Base-by-base conservation (phyloP, 2,888 invertebrate genomes). In the Polyploca ridens region DNA sequence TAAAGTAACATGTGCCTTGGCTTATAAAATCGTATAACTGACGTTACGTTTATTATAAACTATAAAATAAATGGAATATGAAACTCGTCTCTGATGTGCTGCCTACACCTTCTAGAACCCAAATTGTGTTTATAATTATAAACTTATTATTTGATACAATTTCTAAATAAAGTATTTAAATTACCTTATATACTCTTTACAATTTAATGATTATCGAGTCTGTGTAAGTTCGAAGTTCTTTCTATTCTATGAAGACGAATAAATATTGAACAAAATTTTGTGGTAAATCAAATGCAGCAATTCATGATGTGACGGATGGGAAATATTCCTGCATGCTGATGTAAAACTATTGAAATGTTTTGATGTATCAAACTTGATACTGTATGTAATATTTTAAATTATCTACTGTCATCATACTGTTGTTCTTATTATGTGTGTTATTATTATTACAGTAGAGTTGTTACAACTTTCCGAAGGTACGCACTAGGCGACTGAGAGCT, bases 401-500 rank as follows among this genome's bases (percentile, higher is more conserved):
- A 72, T 77, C 72, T 65, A 73, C 74, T 13, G 4, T 41, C 41
- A 80, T 74, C 62, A n/a, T 60, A 38, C 33, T 76, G 70, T 75
- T 69, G 76, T 77, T 67, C 76, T 77, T 76, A 71, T 78, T 80
- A 75, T 69, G 77, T 77, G 76, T 80, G 76, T 61, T 81, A 80
- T 85, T 71, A 77, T 74, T 72, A 76, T 70, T 74, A 76, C 70
- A 72, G 85, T 90, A 88, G 89, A 87, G 90, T 91, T 91, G 91
- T 91, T 90, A 83, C 92, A 94, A 94, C 94, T 94, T 94, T 94
- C 93, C 94, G 93, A 93, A 90, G 92, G 93, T 94, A 93, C 92
- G 93, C 93, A 91, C 91, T 93, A 94, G 94, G 93, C 93, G 94
- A 93, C 94, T 93, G 93, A 93, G 89, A 93, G 93, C 93, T 93